phyloP scores from a whole-genome alignment of 2,888 invertebrate genomes.

The Cephus pulcher region DNA sequence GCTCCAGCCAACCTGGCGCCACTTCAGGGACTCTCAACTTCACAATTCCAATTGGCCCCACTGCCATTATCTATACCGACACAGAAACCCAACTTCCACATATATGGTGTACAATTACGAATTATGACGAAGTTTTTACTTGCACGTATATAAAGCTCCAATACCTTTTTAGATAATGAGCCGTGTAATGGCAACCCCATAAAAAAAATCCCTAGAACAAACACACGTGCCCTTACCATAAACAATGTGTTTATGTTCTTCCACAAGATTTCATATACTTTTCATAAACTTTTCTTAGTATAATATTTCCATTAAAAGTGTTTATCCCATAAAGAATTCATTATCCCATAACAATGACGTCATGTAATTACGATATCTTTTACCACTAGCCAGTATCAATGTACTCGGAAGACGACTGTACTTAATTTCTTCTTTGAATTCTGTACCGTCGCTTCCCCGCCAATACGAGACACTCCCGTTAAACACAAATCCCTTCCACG shows the following conservation, averaged over 20 bases:
- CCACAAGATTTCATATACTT: background rate
- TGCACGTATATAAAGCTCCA: background rate
- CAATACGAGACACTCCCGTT: background rate
- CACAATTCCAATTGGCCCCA: background rate
- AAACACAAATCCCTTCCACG: background rate
- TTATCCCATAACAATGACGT: background rate
- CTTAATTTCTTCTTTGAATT: background rate
- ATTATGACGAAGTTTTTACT: background rate
- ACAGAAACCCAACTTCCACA: background rate
- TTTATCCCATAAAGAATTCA: background rate
- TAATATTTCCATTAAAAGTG: background rate
- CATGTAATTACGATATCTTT: background rate
- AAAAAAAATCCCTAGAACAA: background rate
- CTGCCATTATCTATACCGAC: background rate
- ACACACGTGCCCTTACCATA: background rate
- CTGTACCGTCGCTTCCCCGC: background rate
- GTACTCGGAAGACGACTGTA: background rate
- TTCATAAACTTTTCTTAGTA: background rate
- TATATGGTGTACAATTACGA: background rate
- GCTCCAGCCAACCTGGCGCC: slow-evolving; percentile 65
- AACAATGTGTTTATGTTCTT: background rate
- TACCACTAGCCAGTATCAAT: background rate
- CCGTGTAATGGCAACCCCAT: background rate
- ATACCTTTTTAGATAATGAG: background rate
- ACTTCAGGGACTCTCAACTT: slow-evolving; percentile 55